Base-by-base conservation (phyloP, 1,140 invertebrate genomes). In the Drosophila nasuta region DNA sequence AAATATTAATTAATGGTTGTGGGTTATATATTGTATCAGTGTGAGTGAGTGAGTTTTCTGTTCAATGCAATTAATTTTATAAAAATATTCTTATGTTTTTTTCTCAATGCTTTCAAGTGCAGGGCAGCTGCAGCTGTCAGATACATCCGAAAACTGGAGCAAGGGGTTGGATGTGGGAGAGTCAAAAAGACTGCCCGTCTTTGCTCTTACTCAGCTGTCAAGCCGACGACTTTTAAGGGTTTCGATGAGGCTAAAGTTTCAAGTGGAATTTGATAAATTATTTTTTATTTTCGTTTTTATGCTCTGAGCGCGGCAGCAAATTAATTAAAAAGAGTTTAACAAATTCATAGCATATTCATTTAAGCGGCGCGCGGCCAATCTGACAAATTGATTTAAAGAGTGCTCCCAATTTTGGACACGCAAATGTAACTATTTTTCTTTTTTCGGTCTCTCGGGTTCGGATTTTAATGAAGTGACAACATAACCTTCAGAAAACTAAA, bases 301-400 rank as follows among this genome's bases (percentile, higher is more conserved):
- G 35, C 49, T 70, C 28, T 56, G 41, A 64, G 30, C 54, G 38
- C 52, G 41, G 28, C 58, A 60, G 73, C 33, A 85, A 78, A 86
- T 77, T 85, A 78, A 85, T 85, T 81, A 78, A 86, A 85, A 72
- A 81, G 57, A 54, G 79, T 78, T 87, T 64, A 83, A 78, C 75
- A 81, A 78, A 78, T 83, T 81, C 74, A 73, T 69, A 73, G 46
- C 64, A 59, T 38, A 62, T 25, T 54, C 15, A 56, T 54, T 41
- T 28, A 38, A 41, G 60, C 20, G 25, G 41, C 43, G 41, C 43
- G 15, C 11, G 3, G 8, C 35, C 10, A 58, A 56, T 43, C 49
- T 28, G 59, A 73, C 66, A 77, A 65, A 79, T 72, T 75, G 68
- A 56, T 65, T 60, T 35, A 13, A 66, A 65, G 51, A 49, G 43